Base-by-base conservation (phyloP, 1,140 invertebrate genomes). In the Zaprionus ornatus region DNA sequence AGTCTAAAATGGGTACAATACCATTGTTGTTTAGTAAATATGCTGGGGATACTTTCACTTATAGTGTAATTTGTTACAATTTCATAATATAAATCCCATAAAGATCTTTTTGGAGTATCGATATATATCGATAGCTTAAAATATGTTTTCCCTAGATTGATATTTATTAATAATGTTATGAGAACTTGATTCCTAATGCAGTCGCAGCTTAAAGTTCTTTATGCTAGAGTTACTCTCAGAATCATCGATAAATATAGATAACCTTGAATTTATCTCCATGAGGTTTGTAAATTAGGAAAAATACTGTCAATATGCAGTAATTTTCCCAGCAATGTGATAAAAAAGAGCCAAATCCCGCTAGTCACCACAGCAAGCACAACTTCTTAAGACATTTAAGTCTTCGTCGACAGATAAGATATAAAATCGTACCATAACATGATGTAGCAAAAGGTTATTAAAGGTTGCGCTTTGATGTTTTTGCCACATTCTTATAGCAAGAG, bases 401-500 rank as follows among this genome's bases (percentile, higher is more conserved):
- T 15, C 1, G 21, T 6, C 40, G 4, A 7, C 13, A 32, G 65
- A 60, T 68, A 60, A 60, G 42, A 60, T 60, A 68, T 48, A 37
- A 42, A 29, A 55, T 45, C 7, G 6, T 15, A 25, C 25, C 21
- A 23, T 54, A 35, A 35, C 35, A 37, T 42, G 10, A n/a, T 25
- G 29, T 21, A 4, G 40, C 21, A 23, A 19, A 65, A 54, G 52
- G 62, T 50, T 65, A 50, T 54, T 54, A 54, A 45, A 61, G 29
- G 59, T 61, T 17, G 21, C 3, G 25, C 25, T 55, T 55, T 55
- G 52, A 25, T 55, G 19, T 27, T 25, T 55, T 55, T 29, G 21
- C 52, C 13, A 27, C n/a, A 17, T 5, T 6, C 15, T n/a, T 40
- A n/a, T 40, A 5, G 15, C 40, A 6, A n/a, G 5, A 17, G 40